These are phyloP conservation scores for Diaphora mendica DNA, from an alignment of 2,888 invertebrate species.

Conservation along the genomic window DNA sequence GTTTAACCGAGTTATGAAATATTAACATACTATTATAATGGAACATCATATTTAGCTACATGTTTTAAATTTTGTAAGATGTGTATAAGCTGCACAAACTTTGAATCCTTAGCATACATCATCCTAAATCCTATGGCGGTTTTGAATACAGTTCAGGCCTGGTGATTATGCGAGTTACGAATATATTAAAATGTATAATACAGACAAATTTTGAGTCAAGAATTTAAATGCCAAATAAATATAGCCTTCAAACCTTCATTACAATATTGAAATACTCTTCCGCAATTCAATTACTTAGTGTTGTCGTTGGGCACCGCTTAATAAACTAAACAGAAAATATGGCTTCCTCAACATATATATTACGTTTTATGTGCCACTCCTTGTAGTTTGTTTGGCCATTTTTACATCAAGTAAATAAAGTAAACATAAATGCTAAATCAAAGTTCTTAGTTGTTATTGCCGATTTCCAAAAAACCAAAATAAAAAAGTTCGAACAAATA, in stretches of 20 bases:
- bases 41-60: not conserved
- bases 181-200: not conserved
- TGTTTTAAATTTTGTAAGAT: not conserved
- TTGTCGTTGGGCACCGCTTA: not conserved
- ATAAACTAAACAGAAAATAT: not conserved
- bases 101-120: not conserved
- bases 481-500: not conserved
- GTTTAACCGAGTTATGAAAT: not conserved
- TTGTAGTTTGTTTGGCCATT: not conserved
- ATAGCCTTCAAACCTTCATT: not conserved
- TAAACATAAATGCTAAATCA: not conserved
- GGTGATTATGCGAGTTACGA: not conserved
- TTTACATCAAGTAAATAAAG: not conserved
- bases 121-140: not conserved
- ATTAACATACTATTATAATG: not conserved
- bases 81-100: not conserved
- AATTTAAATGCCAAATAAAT: not conserved
- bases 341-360: not conserved
- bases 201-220: not conserved
- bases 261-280: not conserved
- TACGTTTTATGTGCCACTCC: not conserved
- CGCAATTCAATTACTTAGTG: not conserved
- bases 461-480: too few relatives aligned
- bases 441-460: not conserved
- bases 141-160: too few relatives aligned